These are phyloP conservation scores for Irena cyanogastra DNA, from an alignment of 2,113 vertebrate species.

Conservation along the genomic window DNA sequence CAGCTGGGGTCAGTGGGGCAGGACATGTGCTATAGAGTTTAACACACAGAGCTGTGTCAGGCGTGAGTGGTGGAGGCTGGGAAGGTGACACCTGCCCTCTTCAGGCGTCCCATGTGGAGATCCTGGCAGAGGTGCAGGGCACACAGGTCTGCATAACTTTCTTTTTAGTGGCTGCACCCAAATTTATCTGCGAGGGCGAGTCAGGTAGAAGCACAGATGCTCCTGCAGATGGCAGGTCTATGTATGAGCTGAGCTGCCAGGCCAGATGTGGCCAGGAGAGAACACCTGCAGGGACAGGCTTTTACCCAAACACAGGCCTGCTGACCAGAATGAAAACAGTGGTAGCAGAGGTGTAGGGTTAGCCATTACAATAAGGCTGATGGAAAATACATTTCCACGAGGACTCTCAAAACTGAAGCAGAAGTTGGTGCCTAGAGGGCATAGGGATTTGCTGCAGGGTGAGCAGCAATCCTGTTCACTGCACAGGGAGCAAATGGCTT, in stretches of 20 bases:
- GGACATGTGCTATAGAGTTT: fast-evolving
- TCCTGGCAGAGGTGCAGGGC: background rate
- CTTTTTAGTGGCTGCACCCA: background rate
- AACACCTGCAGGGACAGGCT: background rate
- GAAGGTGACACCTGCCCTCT: background rate
- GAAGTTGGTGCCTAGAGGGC: background rate
- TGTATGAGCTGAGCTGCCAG: background rate
- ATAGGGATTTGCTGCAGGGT: background rate
- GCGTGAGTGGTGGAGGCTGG: fast-evolving
- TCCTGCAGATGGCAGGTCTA: background rate
- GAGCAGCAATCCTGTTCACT: background rate
- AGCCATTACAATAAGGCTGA: background rate
- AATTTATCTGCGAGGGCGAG: background rate
- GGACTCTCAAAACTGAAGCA: background rate
- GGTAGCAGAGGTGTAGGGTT: background rate
- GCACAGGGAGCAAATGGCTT: background rate
- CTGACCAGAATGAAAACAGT: background rate
- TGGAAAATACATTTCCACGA: background rate
- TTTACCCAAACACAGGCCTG: background rate
- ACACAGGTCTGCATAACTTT: background rate
- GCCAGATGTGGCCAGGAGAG: background rate
- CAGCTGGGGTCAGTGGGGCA: background rate
- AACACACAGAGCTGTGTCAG: background rate
- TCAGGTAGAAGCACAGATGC: background rate
- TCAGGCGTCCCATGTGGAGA: background rate